Base-by-base conservation (phyloP, 2,113 vertebrate genomes). In the Phalacrocorax carbo region DNA sequence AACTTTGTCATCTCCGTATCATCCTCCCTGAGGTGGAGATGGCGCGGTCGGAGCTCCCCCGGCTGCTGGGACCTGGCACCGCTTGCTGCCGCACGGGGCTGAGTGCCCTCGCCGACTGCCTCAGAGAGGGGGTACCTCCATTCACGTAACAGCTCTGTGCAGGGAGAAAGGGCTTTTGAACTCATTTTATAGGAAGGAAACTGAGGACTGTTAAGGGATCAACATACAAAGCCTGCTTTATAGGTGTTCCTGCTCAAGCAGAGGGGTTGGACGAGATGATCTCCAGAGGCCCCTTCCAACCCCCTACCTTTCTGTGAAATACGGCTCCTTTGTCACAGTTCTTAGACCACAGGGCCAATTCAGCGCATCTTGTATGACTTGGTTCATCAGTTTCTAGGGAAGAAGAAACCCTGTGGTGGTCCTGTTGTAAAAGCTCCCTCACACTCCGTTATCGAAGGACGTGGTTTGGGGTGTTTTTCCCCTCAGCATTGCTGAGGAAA, bases 371-470 rank as follows among this genome's bases (percentile, higher is more conserved):
- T 15, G 13, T 40, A 3, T 2, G 20, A 23, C 69, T 40, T 7
- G 8, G 61, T 27, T 57, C 20, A 6, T 46, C 25, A 3, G 5
- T 10, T 73, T 20, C 58, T 32, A 52, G 25, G 38, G 46, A 60
- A 48, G 46, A 9, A 23, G 30, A 18, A 48, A 5, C 36, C 38
- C 57, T 7, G 10, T 26, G 44, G 30, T 42, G 44, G 36, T n/a
- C 21, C 4, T 40, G 46, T 42, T 54, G 12, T 40, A 30, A 40
- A 60, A 34, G 5, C 21, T 44, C 44, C 40, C 40, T 55, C 0
- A 0, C 6, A 1, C 16, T 58, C 51, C 44, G 46, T 58, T 48
- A 20, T 4, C 0, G 1, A 58, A 40, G 34, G 52, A 9, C n/a
- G 22, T 58, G 18, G 12, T 58, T 58, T 65, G 42, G 15, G 16